Conservation (phyloP, 2,888 invertebrate species). For the Acleris cristana region DNA sequence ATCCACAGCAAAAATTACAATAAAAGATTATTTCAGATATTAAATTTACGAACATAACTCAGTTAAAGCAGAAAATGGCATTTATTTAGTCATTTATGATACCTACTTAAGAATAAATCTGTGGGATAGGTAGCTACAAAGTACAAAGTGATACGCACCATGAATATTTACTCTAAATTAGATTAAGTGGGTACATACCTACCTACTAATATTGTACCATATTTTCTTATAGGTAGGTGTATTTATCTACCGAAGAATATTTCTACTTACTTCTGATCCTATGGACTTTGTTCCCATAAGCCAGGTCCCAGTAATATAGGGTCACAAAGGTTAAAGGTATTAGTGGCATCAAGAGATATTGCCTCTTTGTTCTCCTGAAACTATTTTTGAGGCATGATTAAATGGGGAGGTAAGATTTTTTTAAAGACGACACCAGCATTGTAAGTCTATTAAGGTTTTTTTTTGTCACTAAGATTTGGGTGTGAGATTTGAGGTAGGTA, state of each 20-base stretch:
- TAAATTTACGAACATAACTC: too few species aligned
- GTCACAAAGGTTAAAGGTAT: constrained; percentile 88
- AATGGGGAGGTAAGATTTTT: background rate
- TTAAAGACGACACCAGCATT: background rate
- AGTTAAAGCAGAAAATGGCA: too few species aligned
- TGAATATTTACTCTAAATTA: too few species aligned
- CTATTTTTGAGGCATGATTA: constrained; percentile 58
- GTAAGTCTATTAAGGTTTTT: background rate
- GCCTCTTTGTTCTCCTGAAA: constrained; percentile 85
- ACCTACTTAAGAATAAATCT: too few species aligned
- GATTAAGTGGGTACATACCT: too few species aligned
- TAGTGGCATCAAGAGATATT: constrained; percentile 85
- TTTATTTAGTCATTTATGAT: too few species aligned
- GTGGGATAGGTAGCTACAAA: too few species aligned
- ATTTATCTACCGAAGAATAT: background rate
- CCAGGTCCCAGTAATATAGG: constrained; percentile 89
- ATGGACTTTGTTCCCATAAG: constrained; percentile 90
- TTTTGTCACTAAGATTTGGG: background rate
- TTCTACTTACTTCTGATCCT: constrained; percentile 87
- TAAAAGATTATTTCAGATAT: too few species aligned
- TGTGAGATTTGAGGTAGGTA: too few species aligned
- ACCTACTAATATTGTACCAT: too few species aligned
- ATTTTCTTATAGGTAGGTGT: background rate
- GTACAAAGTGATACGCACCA: too few species aligned
- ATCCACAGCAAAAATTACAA: too few species aligned